Evolutionary conservation across 2,113 vertebrate genomes (phyloP).

Genomic region (Cygnus buccinator): DNA sequence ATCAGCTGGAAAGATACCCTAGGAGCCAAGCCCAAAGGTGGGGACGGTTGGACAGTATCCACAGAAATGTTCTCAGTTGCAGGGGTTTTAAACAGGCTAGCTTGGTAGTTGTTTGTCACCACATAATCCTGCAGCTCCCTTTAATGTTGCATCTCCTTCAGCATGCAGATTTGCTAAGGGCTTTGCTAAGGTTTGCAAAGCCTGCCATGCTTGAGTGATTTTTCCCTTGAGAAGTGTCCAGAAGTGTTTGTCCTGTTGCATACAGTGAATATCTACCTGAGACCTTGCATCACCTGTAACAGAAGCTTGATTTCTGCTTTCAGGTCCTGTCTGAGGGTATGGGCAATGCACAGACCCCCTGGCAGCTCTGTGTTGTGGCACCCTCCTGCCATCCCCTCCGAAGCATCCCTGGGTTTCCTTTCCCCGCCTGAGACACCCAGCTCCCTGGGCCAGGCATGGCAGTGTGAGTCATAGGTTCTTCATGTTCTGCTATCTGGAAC

Average conservation of each 20-base stretch:
- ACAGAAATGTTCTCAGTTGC: background rate
- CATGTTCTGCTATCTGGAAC: constrained; percentile 1
- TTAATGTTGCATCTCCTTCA: background rate
- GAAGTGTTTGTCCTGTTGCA: background rate
- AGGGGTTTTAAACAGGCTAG: background rate
- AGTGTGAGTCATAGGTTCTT: background rate
- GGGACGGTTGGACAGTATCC: background rate
- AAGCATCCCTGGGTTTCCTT: background rate
- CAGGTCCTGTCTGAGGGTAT: background rate
- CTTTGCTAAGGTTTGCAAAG: no score
- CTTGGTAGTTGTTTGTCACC: background rate
- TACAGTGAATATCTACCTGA: background rate
- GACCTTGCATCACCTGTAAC: background rate
- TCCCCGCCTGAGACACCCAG: background rate
- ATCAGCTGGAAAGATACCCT: background rate
- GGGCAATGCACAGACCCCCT: background rate
- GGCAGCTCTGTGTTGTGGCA: background rate
- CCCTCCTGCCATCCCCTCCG: background rate
- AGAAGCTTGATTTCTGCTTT: background rate
- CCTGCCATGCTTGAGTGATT: background rate
- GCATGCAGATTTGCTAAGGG: background rate
- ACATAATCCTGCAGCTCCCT: background rate
- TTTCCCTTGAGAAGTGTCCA: background rate
- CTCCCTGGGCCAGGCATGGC: background rate
- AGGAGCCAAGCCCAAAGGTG: background rate